These are phyloP conservation scores for Anniella stebbinsi DNA, from an alignment of 2,797 vertebrate species.

Conservation along the genomic window DNA sequence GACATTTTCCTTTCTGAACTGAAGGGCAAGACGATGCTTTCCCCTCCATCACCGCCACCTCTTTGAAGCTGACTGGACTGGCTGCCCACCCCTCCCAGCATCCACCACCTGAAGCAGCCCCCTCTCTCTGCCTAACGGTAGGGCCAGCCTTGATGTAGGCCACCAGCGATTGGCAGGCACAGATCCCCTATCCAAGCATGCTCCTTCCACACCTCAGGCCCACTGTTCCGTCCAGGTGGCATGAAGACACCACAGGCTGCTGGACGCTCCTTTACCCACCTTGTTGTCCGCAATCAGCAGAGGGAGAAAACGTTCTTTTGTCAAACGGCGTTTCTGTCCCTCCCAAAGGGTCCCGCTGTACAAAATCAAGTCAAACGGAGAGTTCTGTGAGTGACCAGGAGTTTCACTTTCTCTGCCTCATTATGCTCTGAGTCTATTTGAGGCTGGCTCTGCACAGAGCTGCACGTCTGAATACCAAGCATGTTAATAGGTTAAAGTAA, in stretches of 20 bases:
- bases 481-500: slow-evolving; percentile 78
- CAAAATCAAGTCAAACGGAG: neutral
- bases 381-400: neutral
- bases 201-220: too few species aligned
- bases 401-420: slow-evolving; percentile 7
- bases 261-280: too few species aligned
- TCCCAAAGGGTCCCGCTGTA: neutral
- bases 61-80: too few species aligned
- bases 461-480: slow-evolving; percentile 60
- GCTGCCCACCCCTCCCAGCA: too few species aligned
- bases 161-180: too few species aligned
- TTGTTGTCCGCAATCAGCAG: neutral
- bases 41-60: too few species aligned
- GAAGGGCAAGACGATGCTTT: too few species aligned
- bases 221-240: neutral
- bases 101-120: too few species aligned
- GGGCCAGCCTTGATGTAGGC: too few species aligned
- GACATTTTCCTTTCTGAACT: too few species aligned
- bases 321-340: neutral
- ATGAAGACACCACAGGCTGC: neutral
- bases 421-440: neutral
- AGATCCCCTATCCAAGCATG: too few species aligned
- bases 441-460: slow-evolving; percentile 29
- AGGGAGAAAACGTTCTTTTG: neutral
- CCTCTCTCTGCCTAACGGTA: too few species aligned